Evolutionary conservation across 2,888 invertebrate species (phyloP), one percentile per base, ranked within the genome.

Genomic region (Ryuthela nishihirai): DNA sequence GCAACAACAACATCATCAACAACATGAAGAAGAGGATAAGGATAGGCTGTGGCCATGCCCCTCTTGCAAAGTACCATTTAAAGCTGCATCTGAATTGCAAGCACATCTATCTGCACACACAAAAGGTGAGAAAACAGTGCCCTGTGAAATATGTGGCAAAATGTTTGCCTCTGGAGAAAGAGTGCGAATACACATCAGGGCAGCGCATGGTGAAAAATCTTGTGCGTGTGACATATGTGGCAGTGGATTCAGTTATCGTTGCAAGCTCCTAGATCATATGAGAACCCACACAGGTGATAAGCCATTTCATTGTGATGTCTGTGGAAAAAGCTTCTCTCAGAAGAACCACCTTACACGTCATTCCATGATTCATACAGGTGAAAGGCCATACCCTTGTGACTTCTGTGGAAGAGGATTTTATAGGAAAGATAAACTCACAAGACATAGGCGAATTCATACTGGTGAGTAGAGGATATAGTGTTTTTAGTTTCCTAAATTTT

Each of bases 361-460:
- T 55, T 62, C 64, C 50, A 68, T 68, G 68, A 68, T 68, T 12
- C 68, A 68, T 26, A 68, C 68, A n/a, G 68, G 68, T 26, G 68
- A 68, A 58, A 46, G 67, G 34, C 68, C 68, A 38, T 68, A 60
- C 58, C 66, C 67, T 7, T 68, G 68, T 59, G 67, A 68, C 48
- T 64, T 66, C 20, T 68, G 68, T 59, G 68, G 68, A 24, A 54
- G 67, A 40, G 67, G 67, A 34, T 68, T 68, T 47, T 68, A 68
- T 56, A 56, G 68, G 24, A 68, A 68, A 53, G 68, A 68, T 50
- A 68, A 68, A 61, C 54, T 68, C 26, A 66, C 66, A 52, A 52
- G 65, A 36, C 65, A 65, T 47, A 54, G 65, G 42, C 44, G 64
- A 21, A 65, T 64, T 41, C 65, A 65, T 54, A 64, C 64, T 49